These are phyloP conservation scores for Gerris buenoi DNA, from an alignment of 1,140 invertebrate species.

Conservation along the genomic window DNA sequence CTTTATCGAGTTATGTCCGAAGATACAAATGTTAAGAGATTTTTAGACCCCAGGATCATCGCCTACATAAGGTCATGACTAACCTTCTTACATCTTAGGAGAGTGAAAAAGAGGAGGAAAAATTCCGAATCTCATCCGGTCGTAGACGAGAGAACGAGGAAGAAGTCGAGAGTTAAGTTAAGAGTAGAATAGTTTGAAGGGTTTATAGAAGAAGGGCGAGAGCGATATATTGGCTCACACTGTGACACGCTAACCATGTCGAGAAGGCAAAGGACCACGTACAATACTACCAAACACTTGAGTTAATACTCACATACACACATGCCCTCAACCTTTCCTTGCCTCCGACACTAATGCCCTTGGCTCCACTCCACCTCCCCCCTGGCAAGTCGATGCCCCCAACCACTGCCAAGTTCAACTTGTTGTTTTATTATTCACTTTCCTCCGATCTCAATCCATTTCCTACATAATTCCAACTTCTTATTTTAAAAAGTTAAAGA, in stretches of 20 bases:
- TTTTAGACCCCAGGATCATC: no score
- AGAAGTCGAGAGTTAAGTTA: neutral
- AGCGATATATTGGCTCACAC: neutral
- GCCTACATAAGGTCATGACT: no score
- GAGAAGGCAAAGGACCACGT: neutral
- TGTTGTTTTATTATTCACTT: neutral
- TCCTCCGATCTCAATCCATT: no score
- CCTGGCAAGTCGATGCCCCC: neutral
- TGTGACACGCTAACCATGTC: neutral
- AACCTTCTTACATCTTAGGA: no score
- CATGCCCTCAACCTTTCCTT: no score
- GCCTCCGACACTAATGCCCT: neutral
- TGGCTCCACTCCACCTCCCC: neutral
- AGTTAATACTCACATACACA: neutral
- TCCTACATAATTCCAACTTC: no score
- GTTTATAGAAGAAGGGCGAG: neutral
- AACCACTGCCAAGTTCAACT: neutral
- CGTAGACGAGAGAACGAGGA: neutral
- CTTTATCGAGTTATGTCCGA: no score
- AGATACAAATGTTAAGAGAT: no score
- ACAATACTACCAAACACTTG: neutral
- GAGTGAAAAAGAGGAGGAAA: no score
- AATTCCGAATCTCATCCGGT: no score
- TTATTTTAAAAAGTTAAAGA: no score
- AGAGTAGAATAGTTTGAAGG: neutral